Conservation (phyloP, 2,888 invertebrate species). For the Nephrotoma appendiculata region DNA sequence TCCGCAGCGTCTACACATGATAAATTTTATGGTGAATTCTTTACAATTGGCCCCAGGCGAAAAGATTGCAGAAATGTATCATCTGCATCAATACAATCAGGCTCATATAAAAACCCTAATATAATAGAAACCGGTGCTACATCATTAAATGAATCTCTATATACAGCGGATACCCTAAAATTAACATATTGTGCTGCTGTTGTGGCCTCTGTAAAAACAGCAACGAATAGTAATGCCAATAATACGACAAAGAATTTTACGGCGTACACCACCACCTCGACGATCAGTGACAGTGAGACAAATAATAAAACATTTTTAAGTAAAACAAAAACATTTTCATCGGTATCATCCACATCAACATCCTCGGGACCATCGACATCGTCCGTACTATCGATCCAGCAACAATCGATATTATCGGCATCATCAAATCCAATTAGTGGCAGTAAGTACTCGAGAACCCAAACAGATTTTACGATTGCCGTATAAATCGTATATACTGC, state of each 20-base stretch:
- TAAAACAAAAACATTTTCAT: not conserved
- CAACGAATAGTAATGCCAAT: not conserved
- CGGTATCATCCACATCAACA: not conserved
- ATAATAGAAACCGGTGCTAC: not conserved
- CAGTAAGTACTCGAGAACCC: slow-evolving; percentile 24
- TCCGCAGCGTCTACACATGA: slow-evolving; percentile 16
- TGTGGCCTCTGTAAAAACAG: not conserved
- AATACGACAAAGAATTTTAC: slow-evolving; percentile 3
- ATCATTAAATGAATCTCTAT: slow-evolving; percentile 18
- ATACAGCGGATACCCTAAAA: slow-evolving; percentile 26
- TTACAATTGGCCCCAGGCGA: slow-evolving; percentile 24
- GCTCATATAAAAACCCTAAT: not conserved
- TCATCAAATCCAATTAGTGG: slow-evolving; percentile 3
- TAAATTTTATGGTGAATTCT: slow-evolving; percentile 26
- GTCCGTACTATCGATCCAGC: not conserved
- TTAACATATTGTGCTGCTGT: slow-evolving; percentile 18
- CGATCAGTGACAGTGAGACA: not conserved
- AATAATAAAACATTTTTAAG: not conserved
- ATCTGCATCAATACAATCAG: not conserved
- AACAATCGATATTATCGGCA: not conserved
- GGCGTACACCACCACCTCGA: not conserved
- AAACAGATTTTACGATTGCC: slow-evolving; percentile 33
- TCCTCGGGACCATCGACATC: not conserved
- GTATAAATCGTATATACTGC: slow-evolving; percentile 20
- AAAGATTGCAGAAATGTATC: slow-evolving; percentile 14